Base-by-base conservation (phyloP, 1,140 invertebrate genomes). In the Apis florea region DNA sequence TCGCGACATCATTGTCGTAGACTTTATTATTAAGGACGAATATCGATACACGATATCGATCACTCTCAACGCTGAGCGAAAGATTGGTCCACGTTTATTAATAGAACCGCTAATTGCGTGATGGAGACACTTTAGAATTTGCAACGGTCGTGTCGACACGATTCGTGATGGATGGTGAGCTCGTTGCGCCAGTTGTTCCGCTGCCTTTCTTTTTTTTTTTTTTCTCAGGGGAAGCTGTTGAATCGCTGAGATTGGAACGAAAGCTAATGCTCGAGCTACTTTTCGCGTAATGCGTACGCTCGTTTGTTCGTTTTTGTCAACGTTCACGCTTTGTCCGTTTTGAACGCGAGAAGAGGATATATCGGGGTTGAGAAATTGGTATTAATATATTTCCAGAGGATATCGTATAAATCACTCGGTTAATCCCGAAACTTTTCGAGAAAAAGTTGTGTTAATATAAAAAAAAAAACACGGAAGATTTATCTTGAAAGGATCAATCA, bases 51-150 rank as follows among this genome's bases (percentile, higher is more conserved):
- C 67, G 63, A 56, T 79, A 85, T 85, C 83, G 83, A 85, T 85
- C 75, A 82, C 63, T 58, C 49, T 58, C 49, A n/a, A 53, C 21
- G 51, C 21, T n/a, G 24, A 69, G 56, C 61, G 70, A 53, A 82
- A n/a, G n/a, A 76, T 58, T 64, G 58, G 79, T 85, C 31, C 63
- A n/a, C 49, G 83, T 76, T 40, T 84, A 82, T 56, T 76, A 81
- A 73, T 85, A 82, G 79, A 85, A 51, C 53, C 63, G 24, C 26
- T 85, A 85, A 85, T 85, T 82, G 81, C 75, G 74, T 21, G 24
- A 19, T 69, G 40, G 73, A 78, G 72, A 24, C 31, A 71, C 59
- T 83, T 85, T 66, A 31, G 76, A 64, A 79, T 69, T 78, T 54
- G 80, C 56, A 73, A 73, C 72, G 80, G 31, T 73, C 51, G 26